phyloP scores from a whole-genome alignment of 2,113 vertebrate species.

The Myodes glareolus region DNA sequence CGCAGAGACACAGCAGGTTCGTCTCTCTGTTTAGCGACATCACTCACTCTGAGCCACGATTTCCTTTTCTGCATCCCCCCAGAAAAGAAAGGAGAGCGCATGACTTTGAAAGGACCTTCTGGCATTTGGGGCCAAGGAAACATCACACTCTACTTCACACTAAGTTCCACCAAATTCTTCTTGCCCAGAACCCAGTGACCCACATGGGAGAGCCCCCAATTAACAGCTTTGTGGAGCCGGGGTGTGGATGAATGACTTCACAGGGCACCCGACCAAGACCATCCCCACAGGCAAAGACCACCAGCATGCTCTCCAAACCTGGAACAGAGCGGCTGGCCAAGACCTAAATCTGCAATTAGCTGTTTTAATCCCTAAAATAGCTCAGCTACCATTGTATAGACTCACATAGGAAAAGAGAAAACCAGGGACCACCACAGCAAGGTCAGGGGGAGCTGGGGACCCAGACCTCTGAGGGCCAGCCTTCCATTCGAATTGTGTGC shows the following conservation, averaged over 20 bases:
- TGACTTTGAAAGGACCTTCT: slow-evolving; percentile 46
- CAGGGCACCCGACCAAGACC: slow-evolving; percentile 36
- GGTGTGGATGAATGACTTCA: slow-evolving; percentile 11
- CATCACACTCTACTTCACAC: slow-evolving; percentile 60
- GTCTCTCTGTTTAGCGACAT: neutral
- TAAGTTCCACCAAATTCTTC: slow-evolving; percentile 65
- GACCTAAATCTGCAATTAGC: slow-evolving; percentile 76
- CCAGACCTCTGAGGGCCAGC: neutral
- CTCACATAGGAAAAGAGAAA: slow-evolving; percentile 37
- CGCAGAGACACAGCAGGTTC: neutral
- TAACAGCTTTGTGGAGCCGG: slow-evolving; percentile 52
- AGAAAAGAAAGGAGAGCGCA: neutral
- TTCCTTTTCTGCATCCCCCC: neutral
- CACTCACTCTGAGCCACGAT: neutral
- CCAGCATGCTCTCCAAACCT: slow-evolving; percentile 40
- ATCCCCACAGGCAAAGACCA: slow-evolving; percentile 61
- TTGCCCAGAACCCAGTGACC: slow-evolving; percentile 37
- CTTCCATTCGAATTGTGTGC: slow-evolving; percentile 57
- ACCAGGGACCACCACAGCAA: slow-evolving; percentile 44
- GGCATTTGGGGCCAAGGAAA: slow-evolving; percentile 48
- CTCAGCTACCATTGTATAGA: slow-evolving; percentile 20
- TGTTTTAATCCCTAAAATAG: slow-evolving; percentile 71
- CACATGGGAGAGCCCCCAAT: slow-evolving; percentile 51
- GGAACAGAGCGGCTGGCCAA: slow-evolving; percentile 10
- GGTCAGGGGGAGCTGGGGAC: neutral